Percentiles rank a stretch among this genome's conserved stretches.
Evolutionary conservation across 1,140 invertebrate species (phyloP).

Genomic region (Orius laevigatus): DNA sequence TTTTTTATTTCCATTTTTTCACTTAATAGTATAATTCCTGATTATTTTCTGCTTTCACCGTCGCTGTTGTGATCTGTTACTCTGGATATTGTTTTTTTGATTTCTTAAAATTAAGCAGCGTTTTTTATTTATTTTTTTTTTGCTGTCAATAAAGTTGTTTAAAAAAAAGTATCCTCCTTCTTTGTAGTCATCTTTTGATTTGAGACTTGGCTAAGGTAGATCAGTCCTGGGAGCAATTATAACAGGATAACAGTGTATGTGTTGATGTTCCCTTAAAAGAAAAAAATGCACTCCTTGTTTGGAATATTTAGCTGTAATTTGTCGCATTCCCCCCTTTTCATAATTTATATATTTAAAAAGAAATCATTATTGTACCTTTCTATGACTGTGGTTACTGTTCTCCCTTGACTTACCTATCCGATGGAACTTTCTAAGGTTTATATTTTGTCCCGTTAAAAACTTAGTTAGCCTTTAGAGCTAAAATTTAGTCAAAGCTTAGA

Average conservation of each 20-base stretch:
- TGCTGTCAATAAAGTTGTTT: too few species aligned
- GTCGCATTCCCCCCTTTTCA: conserved; percentile 3
- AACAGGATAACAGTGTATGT: conserved; percentile 1
- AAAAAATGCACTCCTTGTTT: too few species aligned
- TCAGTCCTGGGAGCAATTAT: conserved; percentile 9
- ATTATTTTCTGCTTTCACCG: conserved; percentile 8
- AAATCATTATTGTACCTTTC: too few species aligned
- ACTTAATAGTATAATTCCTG: conserved; percentile 6
- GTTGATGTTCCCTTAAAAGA: neutral
- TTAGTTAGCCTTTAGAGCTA: too few species aligned
- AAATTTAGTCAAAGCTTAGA: too few species aligned
- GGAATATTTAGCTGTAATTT: neutral
- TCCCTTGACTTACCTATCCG: too few species aligned
- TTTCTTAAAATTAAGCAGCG: neutral
- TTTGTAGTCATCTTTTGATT: conserved; percentile 1
- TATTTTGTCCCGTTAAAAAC: too few species aligned
- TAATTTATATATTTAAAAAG: neutral
- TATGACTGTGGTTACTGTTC: too few species aligned
- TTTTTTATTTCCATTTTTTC: conserved; percentile 10
- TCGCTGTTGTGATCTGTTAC: conserved; percentile 8
- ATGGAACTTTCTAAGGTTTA: too few species aligned
- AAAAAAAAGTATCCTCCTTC: neutral
- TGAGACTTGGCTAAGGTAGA: conserved; percentile 5
- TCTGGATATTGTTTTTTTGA: conserved; percentile 7
- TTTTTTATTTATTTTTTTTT: conserved; percentile 5